phyloP scores from a whole-genome alignment of 2,113 vertebrate species.

The Bos javanicus region DNA sequence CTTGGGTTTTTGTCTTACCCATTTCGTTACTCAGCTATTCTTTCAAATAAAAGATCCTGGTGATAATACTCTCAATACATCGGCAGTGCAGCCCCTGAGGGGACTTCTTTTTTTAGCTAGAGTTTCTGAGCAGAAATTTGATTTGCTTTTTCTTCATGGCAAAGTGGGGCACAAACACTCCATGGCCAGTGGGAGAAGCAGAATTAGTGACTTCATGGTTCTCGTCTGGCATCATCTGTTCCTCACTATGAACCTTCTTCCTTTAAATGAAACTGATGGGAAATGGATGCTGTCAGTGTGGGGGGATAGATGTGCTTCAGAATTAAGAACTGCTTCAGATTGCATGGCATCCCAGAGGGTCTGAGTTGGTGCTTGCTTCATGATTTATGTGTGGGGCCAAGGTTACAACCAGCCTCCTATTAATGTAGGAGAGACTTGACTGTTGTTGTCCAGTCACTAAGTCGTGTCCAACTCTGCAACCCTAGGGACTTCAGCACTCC shows the following conservation, averaged over 20 bases:
- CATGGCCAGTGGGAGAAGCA: fast-evolving
- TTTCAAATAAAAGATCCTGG: not conserved
- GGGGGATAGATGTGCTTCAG: not conserved
- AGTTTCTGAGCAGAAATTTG: not conserved
- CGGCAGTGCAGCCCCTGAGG: fast-evolving
- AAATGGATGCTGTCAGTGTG: fast-evolving
- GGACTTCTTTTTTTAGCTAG: not conserved
- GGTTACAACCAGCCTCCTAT: not conserved
- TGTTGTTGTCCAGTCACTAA: not conserved
- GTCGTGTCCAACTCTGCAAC: not conserved
- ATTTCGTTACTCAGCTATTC: not conserved
- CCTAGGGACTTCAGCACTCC: not conserved
- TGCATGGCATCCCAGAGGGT: not conserved
- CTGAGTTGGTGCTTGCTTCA: fast-evolving
- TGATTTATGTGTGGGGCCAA: fast-evolving
- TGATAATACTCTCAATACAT: fast-evolving
- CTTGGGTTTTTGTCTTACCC: not conserved
- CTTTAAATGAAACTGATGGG: not conserved
- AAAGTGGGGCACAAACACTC: not conserved
- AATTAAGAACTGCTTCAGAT: not conserved
- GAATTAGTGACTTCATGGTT: not conserved
- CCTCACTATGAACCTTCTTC: not conserved
- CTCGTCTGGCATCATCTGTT: not conserved
- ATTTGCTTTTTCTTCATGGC: not conserved
- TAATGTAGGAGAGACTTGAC: not conserved